A percentile compares a stretch with the other conserved stretches of the same genome.
phyloP scores from a whole-genome alignment of 2,888 invertebrate genomes.

The Ectemnius lituratus region DNA sequence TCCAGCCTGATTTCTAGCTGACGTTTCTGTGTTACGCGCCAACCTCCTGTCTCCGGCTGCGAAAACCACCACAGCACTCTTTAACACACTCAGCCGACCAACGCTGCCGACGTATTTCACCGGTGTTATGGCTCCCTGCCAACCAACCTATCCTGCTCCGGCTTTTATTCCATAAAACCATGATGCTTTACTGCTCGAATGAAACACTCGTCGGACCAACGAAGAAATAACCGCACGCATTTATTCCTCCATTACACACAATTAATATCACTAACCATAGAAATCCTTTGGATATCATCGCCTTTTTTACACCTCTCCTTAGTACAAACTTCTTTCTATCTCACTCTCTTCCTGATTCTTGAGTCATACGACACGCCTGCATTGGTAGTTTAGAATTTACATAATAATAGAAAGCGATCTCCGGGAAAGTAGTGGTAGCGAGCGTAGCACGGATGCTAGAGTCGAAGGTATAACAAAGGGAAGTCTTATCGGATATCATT shows the following conservation, averaged over 20 bases:
- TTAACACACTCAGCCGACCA: background rate
- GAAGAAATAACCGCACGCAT: background rate
- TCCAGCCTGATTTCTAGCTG: constrained; percentile 2
- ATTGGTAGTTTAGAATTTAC: background rate
- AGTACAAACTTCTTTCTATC: background rate
- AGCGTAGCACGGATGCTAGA: background rate
- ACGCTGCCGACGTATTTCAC: background rate
- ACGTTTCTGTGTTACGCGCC: constrained; percentile 10
- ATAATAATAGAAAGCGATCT: constrained; percentile 8
- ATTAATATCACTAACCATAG: background rate
- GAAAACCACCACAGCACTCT: background rate
- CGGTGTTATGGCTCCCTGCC: constrained; percentile 1
- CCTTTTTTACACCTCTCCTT: background rate
- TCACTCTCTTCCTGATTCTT: background rate
- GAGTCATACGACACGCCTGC: background rate
- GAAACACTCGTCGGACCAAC: background rate
- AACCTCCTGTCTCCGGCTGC: background rate
- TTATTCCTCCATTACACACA: background rate
- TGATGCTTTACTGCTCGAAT: too few species aligned
- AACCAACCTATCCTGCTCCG: background rate
- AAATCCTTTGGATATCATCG: background rate
- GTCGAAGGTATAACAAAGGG: background rate
- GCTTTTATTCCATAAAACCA: too few species aligned
- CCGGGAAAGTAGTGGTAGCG: background rate
- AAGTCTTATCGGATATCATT: constrained; percentile 50